A percentile compares a stretch with the other conserved stretches of the same genome.
These are phyloP conservation scores for Apotomis betuletana DNA, from an alignment of 2,888 invertebrate genomes.

Conservation along the genomic window DNA sequence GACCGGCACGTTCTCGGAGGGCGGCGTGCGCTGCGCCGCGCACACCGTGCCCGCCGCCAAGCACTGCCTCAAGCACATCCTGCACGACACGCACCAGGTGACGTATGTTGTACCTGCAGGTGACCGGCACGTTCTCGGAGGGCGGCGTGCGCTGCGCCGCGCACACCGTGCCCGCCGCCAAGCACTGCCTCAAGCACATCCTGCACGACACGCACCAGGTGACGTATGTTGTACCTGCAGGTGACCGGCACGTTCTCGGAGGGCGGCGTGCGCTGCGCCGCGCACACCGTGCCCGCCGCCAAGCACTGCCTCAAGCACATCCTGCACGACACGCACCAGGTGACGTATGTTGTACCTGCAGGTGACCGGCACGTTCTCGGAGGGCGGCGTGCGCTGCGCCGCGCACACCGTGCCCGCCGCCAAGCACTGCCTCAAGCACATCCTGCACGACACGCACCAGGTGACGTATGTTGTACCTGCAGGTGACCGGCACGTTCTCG, in stretches of 20 bases:
- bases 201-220: conserved; percentile 86
- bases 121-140: conserved; percentile 90
- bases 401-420: conserved; percentile 51
- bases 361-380: conserved; percentile 89
- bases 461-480: conserved; percentile 54
- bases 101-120: conserved; percentile 56
- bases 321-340: conserved; percentile 85
- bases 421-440: conserved; percentile 90
- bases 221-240: conserved; percentile 50
- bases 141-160: conserved; percentile 91
- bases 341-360: conserved; percentile 55
- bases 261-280: conserved; percentile 91
- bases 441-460: conserved; percentile 86
- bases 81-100: conserved; percentile 86
- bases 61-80: conserved; percentile 92
- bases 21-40: conserved; percentile 90
- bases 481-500: conserved; percentile 89
- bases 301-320: conserved; percentile 92
- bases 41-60: no score
- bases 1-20: conserved; percentile 90
- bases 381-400: conserved; percentile 92
- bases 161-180: background rate
- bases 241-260: conserved; percentile 90
- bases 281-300: conserved; percentile 46
- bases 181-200: conserved; percentile 92